Evolutionary conservation across 2,113 vertebrate genomes (phyloP).

Genomic region (Corythornis madagascariensis): DNA sequence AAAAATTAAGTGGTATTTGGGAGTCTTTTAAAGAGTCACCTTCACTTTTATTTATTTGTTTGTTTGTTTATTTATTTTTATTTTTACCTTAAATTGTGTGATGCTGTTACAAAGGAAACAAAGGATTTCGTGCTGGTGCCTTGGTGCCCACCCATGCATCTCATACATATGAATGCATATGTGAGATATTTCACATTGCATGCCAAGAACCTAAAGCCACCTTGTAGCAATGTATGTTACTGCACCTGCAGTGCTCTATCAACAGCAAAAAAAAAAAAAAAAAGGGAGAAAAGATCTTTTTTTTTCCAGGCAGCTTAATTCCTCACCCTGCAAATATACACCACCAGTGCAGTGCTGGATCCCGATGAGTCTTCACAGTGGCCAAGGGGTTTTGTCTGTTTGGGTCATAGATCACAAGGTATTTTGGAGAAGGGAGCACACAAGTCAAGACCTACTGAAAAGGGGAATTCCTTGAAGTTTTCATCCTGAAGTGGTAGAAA

Average conservation of each 20-base stretch:
- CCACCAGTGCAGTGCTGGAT: neutral
- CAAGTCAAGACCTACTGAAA: neutral
- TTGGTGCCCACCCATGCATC: neutral
- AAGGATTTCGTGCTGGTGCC: neutral
- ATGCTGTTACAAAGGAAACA: neutral
- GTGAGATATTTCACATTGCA: neutral
- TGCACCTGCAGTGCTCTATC: neutral
- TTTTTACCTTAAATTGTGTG: neutral
- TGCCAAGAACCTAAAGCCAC: constrained; percentile 4
- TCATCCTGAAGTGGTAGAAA: neutral
- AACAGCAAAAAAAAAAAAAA: neutral
- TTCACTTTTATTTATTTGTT: neutral
- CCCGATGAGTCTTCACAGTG: neutral
- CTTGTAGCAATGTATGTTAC: neutral
- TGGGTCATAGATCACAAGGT: neutral
- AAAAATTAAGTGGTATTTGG: neutral
- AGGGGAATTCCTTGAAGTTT: neutral
- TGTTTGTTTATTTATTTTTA: neutral
- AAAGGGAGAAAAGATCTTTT: neutral
- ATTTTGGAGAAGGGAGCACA: neutral
- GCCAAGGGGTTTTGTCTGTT: neutral
- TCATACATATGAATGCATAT: neutral
- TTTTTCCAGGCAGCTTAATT: neutral
- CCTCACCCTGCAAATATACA: neutral
- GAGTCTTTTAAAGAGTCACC: neutral